A percentile compares a stretch with the other conserved stretches of the same genome.
Conservation (phyloP, 2,888 invertebrate genomes). For the Quadroppia sp. region DNA sequence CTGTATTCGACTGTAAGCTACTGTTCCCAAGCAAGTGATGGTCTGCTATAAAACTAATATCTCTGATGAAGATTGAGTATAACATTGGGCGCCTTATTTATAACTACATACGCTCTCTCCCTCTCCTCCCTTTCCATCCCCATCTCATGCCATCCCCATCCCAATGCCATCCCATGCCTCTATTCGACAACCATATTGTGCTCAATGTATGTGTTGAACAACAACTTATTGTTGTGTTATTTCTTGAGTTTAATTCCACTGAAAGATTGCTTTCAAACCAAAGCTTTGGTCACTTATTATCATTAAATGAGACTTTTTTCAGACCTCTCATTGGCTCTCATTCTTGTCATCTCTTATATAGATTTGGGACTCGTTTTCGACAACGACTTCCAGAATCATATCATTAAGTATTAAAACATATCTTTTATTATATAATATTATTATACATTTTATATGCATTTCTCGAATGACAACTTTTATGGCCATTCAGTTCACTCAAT, state of each 20-base stretch:
- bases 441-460: too few relatives aligned
- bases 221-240: slow-evolving; percentile 2
- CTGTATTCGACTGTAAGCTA: background rate
- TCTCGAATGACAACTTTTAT: too few relatives aligned
- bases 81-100: slow-evolving; percentile 9
- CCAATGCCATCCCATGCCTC: background rate
- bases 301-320: background rate
- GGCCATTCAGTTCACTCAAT: too few relatives aligned
- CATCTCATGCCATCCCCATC: background rate
- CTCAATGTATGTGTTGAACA: background rate
- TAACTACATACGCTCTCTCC: background rate
- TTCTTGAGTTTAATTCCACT: slow-evolving; percentile 11
- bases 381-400: background rate
- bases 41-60: slow-evolving; percentile 5
- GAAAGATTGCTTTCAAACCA: slow-evolving; percentile 13
- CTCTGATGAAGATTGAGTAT: slow-evolving; percentile 13
- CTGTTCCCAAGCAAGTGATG: background rate
- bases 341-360: background rate
- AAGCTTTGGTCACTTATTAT: slow-evolving; percentile 25
- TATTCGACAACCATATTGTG: too few relatives aligned
- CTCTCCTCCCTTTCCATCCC: background rate
- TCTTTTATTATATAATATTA: background rate
- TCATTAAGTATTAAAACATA: slow-evolving; percentile 12
- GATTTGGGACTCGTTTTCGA: background rate
- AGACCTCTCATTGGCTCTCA: background rate